These are phyloP conservation scores for Turritopsis dohrnii DNA, from an alignment of 30 jellyfish, hydroid and myxozoan genomes.

Conservation along the genomic window DNA sequence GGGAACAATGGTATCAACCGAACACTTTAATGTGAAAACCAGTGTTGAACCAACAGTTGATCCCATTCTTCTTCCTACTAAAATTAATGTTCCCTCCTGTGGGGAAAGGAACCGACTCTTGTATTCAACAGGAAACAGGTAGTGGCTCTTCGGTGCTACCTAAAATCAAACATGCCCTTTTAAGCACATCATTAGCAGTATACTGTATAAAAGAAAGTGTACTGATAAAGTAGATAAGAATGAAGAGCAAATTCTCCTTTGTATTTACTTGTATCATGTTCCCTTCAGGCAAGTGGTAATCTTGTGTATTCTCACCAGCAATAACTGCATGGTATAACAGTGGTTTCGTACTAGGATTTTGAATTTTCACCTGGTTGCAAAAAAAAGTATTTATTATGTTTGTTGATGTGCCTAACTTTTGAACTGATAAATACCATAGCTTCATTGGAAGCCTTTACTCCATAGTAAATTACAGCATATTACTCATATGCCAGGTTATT, in stretches of 20 bases:
- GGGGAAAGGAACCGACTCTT: constrained; percentile 74
- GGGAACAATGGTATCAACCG: constrained; percentile 59
- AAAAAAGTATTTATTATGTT: no score
- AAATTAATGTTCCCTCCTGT: constrained; percentile 60
- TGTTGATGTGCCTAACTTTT: no score
- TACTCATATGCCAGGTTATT: no score
- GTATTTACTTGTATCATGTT: constrained; percentile 49
- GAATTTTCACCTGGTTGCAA: constrained; percentile 56
- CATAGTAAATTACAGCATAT: no score
- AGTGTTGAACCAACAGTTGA: constrained; percentile 94
- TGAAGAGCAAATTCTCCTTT: neutral
- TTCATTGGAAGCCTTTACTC: no score
- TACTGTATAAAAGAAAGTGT: neutral
- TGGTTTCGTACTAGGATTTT: constrained; percentile 90
- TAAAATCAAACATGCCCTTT: neutral
- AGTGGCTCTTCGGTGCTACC: constrained; percentile 84
- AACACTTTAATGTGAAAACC: constrained; percentile 54
- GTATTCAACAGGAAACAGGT: constrained; percentile 64
- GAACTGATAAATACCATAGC: no score
- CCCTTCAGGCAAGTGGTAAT: constrained; percentile 54
- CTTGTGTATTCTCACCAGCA: constrained; percentile 62
- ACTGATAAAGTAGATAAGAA: no score
- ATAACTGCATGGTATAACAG: constrained; percentile 58
- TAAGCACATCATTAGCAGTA: neutral
- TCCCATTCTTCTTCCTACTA: constrained; percentile 93